phyloP scores from a whole-genome alignment of 2,888 invertebrate species.

The Meteorus cinctellus region DNA sequence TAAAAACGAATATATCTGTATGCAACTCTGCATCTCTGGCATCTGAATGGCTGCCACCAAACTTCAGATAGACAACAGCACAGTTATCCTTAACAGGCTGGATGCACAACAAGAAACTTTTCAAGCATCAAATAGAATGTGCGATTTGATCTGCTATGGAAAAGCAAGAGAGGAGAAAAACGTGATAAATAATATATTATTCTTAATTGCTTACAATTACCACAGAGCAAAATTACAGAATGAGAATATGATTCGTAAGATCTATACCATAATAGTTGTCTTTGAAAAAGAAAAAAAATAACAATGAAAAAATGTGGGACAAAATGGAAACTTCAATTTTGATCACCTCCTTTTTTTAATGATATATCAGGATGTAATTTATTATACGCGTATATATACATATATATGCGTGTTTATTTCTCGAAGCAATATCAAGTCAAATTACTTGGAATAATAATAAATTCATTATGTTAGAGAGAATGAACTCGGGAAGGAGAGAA shows the following conservation, averaged over 20 bases:
- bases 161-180: background rate
- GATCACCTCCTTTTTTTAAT: background rate
- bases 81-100: background rate
- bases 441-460: conserved; percentile 18
- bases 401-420: conserved; percentile 21
- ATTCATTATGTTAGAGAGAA: conserved; percentile 12
- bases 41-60: conserved; percentile 4
- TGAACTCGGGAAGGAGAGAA: conserved; percentile 1
- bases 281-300: background rate
- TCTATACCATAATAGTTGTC: background rate
- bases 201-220: background rate
- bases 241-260: too few species aligned
- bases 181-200: background rate
- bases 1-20: background rate
- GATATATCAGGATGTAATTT: conserved; percentile 28
- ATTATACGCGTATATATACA: conserved; percentile 15
- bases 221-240: background rate
- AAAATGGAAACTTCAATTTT: background rate
- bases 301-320: background rate
- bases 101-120: background rate
- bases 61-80: background rate
- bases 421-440: conserved; percentile 35
- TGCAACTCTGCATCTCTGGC: background rate
- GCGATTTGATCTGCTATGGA: background rate
- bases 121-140: background rate